Percentiles rank a stretch among this genome's conserved stretches.
These are phyloP conservation scores for Microcebus ravelobensis DNA, from an alignment of 2,113 vertebrate genomes.

Conservation along the genomic window DNA sequence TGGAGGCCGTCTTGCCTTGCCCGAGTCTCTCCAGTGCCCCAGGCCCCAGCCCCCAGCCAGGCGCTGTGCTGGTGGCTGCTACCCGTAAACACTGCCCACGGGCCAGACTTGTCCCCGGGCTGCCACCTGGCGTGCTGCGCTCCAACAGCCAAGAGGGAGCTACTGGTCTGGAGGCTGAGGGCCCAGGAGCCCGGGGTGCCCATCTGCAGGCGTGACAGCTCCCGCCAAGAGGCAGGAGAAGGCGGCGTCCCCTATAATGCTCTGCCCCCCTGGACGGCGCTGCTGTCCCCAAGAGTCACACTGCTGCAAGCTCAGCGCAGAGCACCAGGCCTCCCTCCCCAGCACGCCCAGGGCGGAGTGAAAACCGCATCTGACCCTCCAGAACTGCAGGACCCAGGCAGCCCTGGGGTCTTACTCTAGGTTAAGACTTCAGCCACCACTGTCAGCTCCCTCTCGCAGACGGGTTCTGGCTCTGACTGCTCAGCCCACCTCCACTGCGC, in stretches of 20 bases:
- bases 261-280: neutral
- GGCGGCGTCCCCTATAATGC: too few species aligned
- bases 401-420: too few species aligned
- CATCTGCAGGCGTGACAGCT: accelerated
- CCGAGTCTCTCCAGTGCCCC: accelerated
- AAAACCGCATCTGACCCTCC: too few species aligned
- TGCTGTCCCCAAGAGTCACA: neutral
- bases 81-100: accelerated
- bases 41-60: neutral
- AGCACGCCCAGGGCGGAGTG: neutral
- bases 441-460: neutral
- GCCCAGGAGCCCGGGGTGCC: accelerated
- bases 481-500: neutral
- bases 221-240: too few species aligned
- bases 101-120: neutral
- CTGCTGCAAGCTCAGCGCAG: neutral
- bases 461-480: accelerated
- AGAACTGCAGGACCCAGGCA: accelerated
- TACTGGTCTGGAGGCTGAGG: accelerated
- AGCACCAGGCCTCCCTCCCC: neutral
- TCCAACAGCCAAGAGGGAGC: too few species aligned
- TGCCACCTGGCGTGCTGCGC: accelerated
- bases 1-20: neutral
- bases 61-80: neutral
- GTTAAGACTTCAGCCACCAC: neutral